Evolutionary conservation across 2,888 invertebrate species (phyloP), one percentile per base, ranked within the genome.

Genomic region (Pecten maximus): DNA sequence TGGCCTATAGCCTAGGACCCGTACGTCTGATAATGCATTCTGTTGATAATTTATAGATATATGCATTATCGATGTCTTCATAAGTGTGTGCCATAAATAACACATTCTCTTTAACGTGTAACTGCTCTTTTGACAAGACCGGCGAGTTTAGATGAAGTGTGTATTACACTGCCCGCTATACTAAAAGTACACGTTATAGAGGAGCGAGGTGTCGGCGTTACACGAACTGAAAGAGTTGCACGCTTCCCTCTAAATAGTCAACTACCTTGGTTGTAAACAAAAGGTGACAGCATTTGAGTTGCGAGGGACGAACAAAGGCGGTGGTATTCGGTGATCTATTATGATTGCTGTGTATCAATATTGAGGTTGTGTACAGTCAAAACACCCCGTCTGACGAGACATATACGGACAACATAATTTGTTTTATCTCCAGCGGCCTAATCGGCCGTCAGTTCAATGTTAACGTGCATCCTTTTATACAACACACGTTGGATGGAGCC

Each of bases 21-120:
- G 74, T 74, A 35, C 35, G 74, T 28, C 74, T 35, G 28, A 74
- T 74, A 74, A 74, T 74, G 74, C 74, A 74, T 74, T 74, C 74
- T 35, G 15, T 74, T 74, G 35, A 74, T 74, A 74, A 74, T 74
- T 74, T 74, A 74, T 74, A 74, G 74, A 74, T 74, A 74, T 74
- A 28, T 74, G 74, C 74, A 74, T 74, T 74, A 74, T 74, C 12
- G 35, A 74, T 74, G 4, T 74, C 28, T 74, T 35, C 28, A 74
- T 74, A 74, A 74, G 35, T 74, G 74, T 74, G 15, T 0, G 12
- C 35, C 74, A 74, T 74, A 74, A 74, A 74, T 35, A 74, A 74
- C 74, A 35, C 28, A 35, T 28, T 74, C 74, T 23, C 12, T 74
- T 74, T 60, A 60, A 60, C n/a, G n/a, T 60, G 60, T 60, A 35